Evolutionary conservation across 2,797 vertebrate species (phyloP).

Genomic region (Clarias pachynema): DNA sequence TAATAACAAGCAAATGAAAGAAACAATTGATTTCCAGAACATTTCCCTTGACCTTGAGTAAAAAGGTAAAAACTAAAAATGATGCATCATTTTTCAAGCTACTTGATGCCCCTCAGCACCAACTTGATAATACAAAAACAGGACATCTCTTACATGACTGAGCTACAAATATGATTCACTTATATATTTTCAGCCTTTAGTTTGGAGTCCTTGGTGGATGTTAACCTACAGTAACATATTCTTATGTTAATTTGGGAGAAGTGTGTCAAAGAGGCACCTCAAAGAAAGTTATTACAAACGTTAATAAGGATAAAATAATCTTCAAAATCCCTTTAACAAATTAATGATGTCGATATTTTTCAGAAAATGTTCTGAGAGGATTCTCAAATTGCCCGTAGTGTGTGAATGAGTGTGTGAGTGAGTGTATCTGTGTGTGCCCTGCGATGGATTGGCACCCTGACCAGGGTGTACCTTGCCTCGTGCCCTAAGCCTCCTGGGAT

Average conservation of each 20-base stretch:
- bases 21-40: conserved; percentile 19
- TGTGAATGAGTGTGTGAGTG: no score
- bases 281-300: conserved; percentile 38
- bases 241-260: neutral
- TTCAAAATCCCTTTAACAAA: neutral
- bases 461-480: no score
- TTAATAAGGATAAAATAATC: neutral
- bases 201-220: conserved; percentile 23
- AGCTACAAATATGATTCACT: conserved; percentile 51
- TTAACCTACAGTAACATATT: neutral
- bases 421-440: no score
- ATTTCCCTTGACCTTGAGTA: conserved; percentile 5
- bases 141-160: conserved; percentile 43
- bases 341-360: conserved; percentile 13
- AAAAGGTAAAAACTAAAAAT: neutral
- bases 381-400: no score
- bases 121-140: conserved; percentile 32
- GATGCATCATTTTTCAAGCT: conserved; percentile 9
- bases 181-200: conserved; percentile 11
- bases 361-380: neutral
- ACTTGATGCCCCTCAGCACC: neutral
- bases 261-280: conserved; percentile 22
- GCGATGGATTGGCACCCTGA: no score
- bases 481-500: no score
- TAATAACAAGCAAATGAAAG: neutral